Conservation (phyloP, 2,113 vertebrate genomes). For the Hyaena hyaena region DNA sequence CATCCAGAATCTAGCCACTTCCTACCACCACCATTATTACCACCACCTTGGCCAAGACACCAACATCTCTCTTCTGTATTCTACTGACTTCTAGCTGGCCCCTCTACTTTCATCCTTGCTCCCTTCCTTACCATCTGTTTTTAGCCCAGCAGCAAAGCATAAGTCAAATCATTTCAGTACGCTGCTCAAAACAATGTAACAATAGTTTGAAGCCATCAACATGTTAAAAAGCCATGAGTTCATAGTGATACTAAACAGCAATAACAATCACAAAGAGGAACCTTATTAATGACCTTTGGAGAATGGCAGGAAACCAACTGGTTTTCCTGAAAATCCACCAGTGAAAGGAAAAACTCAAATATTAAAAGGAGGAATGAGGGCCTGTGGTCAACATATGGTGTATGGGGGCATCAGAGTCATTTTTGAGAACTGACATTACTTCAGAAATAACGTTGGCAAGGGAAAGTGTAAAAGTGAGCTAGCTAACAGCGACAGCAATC, state of each 20-base stretch:
- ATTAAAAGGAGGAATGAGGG: neutral
- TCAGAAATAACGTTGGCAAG: neutral
- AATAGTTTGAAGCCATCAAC: neutral
- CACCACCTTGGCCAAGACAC: neutral
- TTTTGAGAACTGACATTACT: neutral
- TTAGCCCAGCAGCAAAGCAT: neutral
- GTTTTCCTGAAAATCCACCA: neutral
- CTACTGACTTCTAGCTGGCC: neutral
- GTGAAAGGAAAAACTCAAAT: neutral
- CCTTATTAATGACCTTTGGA: neutral
- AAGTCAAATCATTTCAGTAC: neutral
- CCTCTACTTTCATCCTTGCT: neutral
- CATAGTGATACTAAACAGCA: neutral
- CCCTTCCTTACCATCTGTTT: neutral
- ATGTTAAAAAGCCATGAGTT: neutral
- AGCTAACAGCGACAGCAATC: neutral
- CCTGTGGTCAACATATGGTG: neutral
- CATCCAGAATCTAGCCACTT: neutral
- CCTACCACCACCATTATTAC: neutral
- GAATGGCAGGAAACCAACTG: neutral
- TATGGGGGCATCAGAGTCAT: neutral
- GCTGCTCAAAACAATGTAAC: neutral
- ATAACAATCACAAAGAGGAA: neutral
- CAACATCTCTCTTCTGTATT: neutral
- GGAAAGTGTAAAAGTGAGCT: neutral